Percentiles rank a stretch among this genome's conserved stretches.
phyloP scores from a whole-genome alignment of 2,888 invertebrate genomes.

The Phragmatobia fuliginosa region DNA sequence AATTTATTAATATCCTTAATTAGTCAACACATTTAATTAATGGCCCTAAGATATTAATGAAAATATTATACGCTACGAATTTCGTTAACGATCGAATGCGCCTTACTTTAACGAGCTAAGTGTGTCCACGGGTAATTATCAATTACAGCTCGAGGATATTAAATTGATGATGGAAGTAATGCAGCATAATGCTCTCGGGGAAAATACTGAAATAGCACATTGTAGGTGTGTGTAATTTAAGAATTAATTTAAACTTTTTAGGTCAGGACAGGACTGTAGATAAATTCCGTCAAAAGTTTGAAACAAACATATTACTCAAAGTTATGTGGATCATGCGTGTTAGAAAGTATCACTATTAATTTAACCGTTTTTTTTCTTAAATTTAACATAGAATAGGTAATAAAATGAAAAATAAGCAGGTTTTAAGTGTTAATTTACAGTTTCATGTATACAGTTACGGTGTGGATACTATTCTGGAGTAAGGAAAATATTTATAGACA shows the following conservation, averaged over 20 bases:
- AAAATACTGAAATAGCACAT: slow-evolving; percentile 20
- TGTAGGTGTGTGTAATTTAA: background rate
- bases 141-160: slow-evolving; percentile 37
- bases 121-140: slow-evolving; percentile 32
- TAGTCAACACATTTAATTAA: background rate
- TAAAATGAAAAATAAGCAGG: no score
- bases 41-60: background rate
- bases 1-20: background rate
- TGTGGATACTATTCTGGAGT: no score
- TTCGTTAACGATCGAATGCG: slow-evolving; percentile 18
- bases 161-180: slow-evolving; percentile 32
- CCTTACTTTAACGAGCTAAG: slow-evolving; percentile 22
- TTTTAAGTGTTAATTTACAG: no score
- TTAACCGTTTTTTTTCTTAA: background rate
- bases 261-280: background rate
- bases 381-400: no score
- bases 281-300: background rate
- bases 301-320: background rate
- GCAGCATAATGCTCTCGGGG: slow-evolving; percentile 25
- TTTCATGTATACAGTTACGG: no score
- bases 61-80: slow-evolving; percentile 8
- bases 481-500: no score
- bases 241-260: no score
- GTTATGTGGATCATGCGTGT: background rate
- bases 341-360: background rate